Base-by-base conservation (phyloP, 2,888 invertebrate species). In the Ophion slaviceki region DNA sequence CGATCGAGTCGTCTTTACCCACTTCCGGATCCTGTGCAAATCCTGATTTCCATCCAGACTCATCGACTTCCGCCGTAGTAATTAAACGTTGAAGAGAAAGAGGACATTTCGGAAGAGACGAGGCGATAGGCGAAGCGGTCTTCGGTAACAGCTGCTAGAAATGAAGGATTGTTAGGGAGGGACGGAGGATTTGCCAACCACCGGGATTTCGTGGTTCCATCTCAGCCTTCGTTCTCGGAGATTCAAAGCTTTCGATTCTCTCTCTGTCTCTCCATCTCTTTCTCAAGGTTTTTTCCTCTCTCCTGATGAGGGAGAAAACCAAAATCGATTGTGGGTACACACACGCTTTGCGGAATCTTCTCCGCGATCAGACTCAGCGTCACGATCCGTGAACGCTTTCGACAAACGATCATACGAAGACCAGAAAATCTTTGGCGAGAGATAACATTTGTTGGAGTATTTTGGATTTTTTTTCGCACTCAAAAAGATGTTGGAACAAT, bases 31-130 rank as follows among this genome's bases (percentile, higher is more conserved):
- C 81, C 83, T 87, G 85, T 83, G 86, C 81, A 86, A 87, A 87
- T 86, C 74, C 80, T 82, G 83, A 87, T 87, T 87, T 86, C 87
- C 86, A 87, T 87, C 81, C 79, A 86, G 85, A 87, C 80, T 87
- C 86, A 85, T 86, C 85, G 86, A 85, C 87, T 87, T 81, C 85
- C 80, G 76, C 61, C 67, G 79, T 67, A 83, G 80, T 87, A 87
- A 87, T 87, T 87, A 87, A 87, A 86, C 83, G 86, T 67, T 80
- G 82, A 86, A 72, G 85, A 76, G 70, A 84, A 71, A 81, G 83
- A 80, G 64, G 85, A 81, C 80, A 59, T 70, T 84, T 71, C 28
- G 45, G 47, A 66, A 68, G 24, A 36, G 68, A 57, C 68, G 77
- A 78, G 32, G 57, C 45, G 76, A 71, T 66, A 45, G 76, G 67